Evolutionary conservation across 2,888 invertebrate species (phyloP).

Genomic region (Pseudeuparius sepicola): DNA sequence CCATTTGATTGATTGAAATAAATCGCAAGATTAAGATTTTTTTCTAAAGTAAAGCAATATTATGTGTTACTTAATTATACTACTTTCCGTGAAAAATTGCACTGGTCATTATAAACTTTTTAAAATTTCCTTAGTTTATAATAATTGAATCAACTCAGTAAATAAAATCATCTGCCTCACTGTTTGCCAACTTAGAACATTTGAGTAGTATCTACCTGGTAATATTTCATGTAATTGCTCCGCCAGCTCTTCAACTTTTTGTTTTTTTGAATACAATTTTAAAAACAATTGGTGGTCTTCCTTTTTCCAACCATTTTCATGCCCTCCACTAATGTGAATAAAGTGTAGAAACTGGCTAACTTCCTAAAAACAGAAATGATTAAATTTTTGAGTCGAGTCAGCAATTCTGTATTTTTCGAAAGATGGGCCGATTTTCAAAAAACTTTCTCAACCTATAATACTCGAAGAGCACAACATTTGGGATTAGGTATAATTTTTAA

Average conservation of each 20-base stretch:
- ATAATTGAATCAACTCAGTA: no score
- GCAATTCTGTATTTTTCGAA: no score
- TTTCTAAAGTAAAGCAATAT: no score
- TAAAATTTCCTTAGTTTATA: no score
- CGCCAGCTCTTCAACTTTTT: slow-evolving; percentile 26
- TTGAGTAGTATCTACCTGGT: slow-evolving; percentile 33
- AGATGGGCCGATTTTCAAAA: slow-evolving; percentile 1
- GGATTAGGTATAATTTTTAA: slow-evolving; percentile 9
- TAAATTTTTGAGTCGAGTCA: slow-evolving; percentile 2
- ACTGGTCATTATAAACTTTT: no score
- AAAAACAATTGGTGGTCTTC: slow-evolving; percentile 47
- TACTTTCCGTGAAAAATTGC: slow-evolving; percentile 5
- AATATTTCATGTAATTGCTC: slow-evolving; percentile 28
- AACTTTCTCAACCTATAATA: no score
- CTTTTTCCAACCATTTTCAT: slow-evolving; percentile 48
- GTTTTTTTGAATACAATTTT: slow-evolving; percentile 33
- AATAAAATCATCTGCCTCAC: no score
- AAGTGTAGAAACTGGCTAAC: slow-evolving; percentile 47
- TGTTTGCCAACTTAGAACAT: no score
- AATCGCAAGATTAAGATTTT: no score
- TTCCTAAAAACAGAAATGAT: slow-evolving; percentile 38
- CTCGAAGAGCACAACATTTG: no score
- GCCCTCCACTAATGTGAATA: slow-evolving; percentile 40
- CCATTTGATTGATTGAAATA: no score
- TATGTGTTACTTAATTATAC: no score